Base-by-base conservation (phyloP, 1,140 invertebrate species). In the Meteorus sp. region DNA sequence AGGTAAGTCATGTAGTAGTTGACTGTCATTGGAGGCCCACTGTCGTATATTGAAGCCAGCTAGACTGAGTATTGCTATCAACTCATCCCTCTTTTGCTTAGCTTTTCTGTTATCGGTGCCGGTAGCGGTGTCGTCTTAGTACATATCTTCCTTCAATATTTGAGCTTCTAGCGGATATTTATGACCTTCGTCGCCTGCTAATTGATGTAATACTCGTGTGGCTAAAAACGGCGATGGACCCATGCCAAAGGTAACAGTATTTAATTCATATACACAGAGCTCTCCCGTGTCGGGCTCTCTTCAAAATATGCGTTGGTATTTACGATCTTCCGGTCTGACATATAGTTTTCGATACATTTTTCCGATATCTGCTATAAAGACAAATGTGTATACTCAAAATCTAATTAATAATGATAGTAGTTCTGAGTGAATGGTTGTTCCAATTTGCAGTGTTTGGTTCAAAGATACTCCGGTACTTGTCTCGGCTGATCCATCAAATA, bases 71-170 rank as follows among this genome's bases (percentile, higher is more conserved):
- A 69, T 25, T 35, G 45, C 6, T 5, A 65, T 65, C 11, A 75
- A 56, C 27, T 65, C 22, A 6, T 56, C 31, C 51, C 67, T 66
- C 23, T 68, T 29, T 20, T 62, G 1, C 13, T 56, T 62, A 8
- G 25, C 71, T 47, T 75, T 64, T 39, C 75, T 61, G 3, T 61
- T 69, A 17, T 67, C 31, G 2, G 60, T 61, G 13, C 79, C 76
- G 11, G 71, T 72, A 7, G 82, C 23, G 3, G 75, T 25, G 61
- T 82, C 77, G 62, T 83, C 81, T 4, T 82, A 74, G 50, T 80
- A 80, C 8, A 78, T n/a, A 47, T 77, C 60, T 2, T 66, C 54
- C 15, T 52, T 35, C 13, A 77, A 43, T 8, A 65, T 44, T 35
- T 59, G 13, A 15, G 68, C 57, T 4, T 73, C 74, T 0, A 20